A percentile compares a stretch with the other conserved stretches of the same genome.
Conservation (phyloP, 2,797 vertebrate genomes). For the Mus caroli region DNA sequence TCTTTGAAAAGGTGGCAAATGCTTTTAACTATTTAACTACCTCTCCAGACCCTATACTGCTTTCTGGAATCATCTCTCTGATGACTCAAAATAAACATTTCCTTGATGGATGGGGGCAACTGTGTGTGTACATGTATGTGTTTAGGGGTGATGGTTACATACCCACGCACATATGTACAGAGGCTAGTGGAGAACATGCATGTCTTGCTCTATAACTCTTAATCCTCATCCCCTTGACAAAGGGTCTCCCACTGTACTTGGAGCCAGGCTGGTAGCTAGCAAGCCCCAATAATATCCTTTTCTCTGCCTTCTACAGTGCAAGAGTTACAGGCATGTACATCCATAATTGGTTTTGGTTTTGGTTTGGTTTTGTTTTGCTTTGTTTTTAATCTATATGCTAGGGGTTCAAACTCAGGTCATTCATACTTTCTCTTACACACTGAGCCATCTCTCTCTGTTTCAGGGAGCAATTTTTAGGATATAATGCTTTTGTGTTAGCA, state of each 20-base stretch:
- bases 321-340: neutral
- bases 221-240: neutral
- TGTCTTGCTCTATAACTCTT: neutral
- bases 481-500: conserved; percentile 40
- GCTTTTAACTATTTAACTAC: neutral
- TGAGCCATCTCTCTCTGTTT: neutral
- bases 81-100: neutral
- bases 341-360: neutral
- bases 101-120: neutral
- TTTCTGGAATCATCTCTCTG: neutral
- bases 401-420: neutral
- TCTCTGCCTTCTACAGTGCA: neutral
- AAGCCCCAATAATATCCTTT: neutral
- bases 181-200: neutral
- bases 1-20: neutral
- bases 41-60: neutral
- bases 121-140: neutral
- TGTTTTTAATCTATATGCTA: neutral
- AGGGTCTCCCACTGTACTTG: neutral
- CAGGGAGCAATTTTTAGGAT: neutral
- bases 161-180: neutral
- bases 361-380: neutral
- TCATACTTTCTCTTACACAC: neutral
- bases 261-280: neutral
- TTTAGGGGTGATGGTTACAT: neutral